A percentile compares a stretch with the other conserved stretches of the same genome.
These are phyloP conservation scores for Steinernema carpocapsae DNA, from an alignment of 2,888 invertebrate species.

Conservation along the genomic window DNA sequence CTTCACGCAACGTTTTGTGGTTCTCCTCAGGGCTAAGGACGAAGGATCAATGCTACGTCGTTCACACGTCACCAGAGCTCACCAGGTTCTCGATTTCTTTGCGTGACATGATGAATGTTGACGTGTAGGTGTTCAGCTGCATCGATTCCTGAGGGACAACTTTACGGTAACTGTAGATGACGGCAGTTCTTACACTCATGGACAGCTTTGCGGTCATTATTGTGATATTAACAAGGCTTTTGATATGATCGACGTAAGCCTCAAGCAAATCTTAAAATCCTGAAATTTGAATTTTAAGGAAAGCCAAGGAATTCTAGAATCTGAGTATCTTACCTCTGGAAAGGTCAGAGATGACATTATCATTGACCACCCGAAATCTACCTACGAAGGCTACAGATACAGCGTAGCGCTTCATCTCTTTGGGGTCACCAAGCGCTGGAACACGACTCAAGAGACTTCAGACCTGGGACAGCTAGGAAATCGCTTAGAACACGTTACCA, in stretches of 20 bases:
- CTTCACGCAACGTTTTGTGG: slow-evolving; percentile 39
- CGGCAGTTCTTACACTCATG: slow-evolving; percentile 37
- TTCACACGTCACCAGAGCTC: slow-evolving; percentile 17
- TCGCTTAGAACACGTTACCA: slow-evolving; percentile 14
- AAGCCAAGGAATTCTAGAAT: slow-evolving; percentile 35
- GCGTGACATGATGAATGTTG: slow-evolving; percentile 10
- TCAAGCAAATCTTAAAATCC: neutral
- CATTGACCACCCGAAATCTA: slow-evolving; percentile 44
- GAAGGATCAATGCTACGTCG: slow-evolving; percentile 40
- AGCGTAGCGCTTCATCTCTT: slow-evolving; percentile 42
- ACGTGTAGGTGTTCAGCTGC: slow-evolving; percentile 36
- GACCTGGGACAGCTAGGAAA: slow-evolving; percentile 13
- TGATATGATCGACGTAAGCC: slow-evolving; percentile 37
- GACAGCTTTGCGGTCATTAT: slow-evolving; percentile 35
- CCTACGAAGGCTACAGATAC: slow-evolving; percentile 33
- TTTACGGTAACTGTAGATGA: slow-evolving; percentile 37
- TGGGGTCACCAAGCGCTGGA: slow-evolving; percentile 37
- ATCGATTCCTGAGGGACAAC: slow-evolving; percentile 38
- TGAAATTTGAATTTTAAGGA: slow-evolving; percentile 28
- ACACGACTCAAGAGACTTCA: neutral
- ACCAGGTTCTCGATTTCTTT: slow-evolving; percentile 16
- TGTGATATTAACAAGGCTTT: slow-evolving; percentile 40
- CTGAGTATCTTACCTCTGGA: slow-evolving; percentile 3
- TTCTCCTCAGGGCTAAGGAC: slow-evolving; percentile 39
- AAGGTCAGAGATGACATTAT: slow-evolving; percentile 38